phyloP scores from a whole-genome alignment of 2,113 vertebrate species.

The Halcyon malimbica region DNA sequence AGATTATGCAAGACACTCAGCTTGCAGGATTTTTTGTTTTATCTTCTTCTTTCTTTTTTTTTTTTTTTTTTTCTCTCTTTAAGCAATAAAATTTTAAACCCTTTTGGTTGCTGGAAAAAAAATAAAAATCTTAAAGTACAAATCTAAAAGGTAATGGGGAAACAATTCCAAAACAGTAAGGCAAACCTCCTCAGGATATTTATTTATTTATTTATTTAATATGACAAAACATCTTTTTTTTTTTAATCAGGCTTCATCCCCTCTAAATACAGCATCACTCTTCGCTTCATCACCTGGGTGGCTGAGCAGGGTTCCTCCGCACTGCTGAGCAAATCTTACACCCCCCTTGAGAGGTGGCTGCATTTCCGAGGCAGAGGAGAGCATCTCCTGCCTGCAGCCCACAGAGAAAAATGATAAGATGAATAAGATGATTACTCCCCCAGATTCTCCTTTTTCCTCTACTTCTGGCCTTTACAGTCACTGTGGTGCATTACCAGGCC shows the following conservation, averaged over 20 bases:
- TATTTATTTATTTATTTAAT: not conserved
- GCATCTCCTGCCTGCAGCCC: not conserved
- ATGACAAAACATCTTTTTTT: not conserved
- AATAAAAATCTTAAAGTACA: not conserved
- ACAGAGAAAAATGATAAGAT: not conserved
- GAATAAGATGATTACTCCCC: not conserved
- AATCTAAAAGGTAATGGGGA: not conserved
- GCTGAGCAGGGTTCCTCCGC: not conserved
- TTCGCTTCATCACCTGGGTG: not conserved
- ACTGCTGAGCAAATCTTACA: not conserved
- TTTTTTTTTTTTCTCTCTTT: not conserved
- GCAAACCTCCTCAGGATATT: not conserved
- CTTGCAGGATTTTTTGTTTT: constrained; percentile 23
- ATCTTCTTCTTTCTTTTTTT: not conserved
- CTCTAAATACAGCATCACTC: not conserved
- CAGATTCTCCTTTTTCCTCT: not conserved
- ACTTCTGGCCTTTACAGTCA: not conserved
- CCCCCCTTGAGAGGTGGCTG: not conserved
- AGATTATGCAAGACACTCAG: constrained; percentile 58
- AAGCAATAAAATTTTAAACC: constrained; percentile 34
- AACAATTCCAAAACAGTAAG: not conserved
- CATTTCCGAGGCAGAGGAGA: not conserved
- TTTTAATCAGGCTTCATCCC: not conserved
- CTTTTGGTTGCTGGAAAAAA: not conserved
- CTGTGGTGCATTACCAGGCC: rapidly evolving